Evolutionary conservation across 35 echinoderm and acorn worm genomes (phyloP), one percentile per base, ranked within the genome.

Genomic region (Nesometra sesokonis): DNA sequence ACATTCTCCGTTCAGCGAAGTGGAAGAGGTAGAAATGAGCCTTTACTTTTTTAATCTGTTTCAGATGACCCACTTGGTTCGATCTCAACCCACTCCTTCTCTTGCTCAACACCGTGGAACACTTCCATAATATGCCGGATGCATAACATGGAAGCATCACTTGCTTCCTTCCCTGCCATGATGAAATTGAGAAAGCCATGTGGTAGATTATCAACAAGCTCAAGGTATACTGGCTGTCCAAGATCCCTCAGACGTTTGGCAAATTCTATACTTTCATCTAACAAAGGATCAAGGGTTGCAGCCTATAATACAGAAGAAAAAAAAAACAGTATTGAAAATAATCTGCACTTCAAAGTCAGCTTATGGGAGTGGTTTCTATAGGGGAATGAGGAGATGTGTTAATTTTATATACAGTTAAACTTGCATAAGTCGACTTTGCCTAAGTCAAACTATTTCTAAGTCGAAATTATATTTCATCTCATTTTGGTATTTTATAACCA

Each of bases 131-230:
- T 93, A 80, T 94, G 92, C 1, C 87, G 79, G 1, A 99, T 87
- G 78, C 93, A 94, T 0, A 91, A 52, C 90, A 94, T 90, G 32
- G 90, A 92, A 0, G 96, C 89, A 0, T 87, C 92, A 30, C 94
- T 90, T 40, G 93, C 89, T 27, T 93, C 96, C 17, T 91, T 99
- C 19, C 96, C 90, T 47, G 93, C 93, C 5, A 85, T 88, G 17
- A 87, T 89, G 90, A 99, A 99, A 85, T 94, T 94, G 67, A 99
- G 96, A 82, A 99, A 99, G 29, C 96, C 96, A 37, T 99, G 96
- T 37, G 96, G 95, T 67, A 99, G 90, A 32, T 89, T 31, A 43
- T 92, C 88, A 0, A 99, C 76, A 38, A 99, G 81, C 57, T 99
- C 92, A 0, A 99, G 77, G 46, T 91, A 77, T 19, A 99, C 96